phyloP scores from a whole-genome alignment of 1,140 invertebrate species.

The Papilio xuthus region DNA sequence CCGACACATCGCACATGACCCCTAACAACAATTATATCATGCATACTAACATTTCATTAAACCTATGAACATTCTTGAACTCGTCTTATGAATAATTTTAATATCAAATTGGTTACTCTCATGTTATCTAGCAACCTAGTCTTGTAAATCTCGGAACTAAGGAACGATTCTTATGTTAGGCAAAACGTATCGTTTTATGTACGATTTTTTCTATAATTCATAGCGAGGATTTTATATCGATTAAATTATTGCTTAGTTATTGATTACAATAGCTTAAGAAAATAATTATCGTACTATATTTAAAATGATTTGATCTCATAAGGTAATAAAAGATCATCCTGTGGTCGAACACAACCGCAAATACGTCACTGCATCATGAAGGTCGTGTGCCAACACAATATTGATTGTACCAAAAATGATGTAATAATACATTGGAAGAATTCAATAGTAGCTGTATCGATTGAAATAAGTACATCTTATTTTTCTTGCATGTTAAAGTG shows the following conservation, averaged over 20 bases:
- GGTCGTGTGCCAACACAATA: background rate
- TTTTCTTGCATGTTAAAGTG: background rate
- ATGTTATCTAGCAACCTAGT: no score
- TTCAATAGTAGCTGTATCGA: background rate
- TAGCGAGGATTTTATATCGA: no score
- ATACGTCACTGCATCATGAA: background rate
- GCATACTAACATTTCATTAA: constrained; percentile 10
- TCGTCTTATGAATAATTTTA: background rate
- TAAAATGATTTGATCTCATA: background rate
- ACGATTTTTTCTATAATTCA: no score
- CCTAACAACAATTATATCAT: constrained; percentile 18
- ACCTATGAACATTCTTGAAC: constrained; percentile 12
- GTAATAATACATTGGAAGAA: constrained; percentile 12
- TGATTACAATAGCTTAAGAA: no score
- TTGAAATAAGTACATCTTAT: background rate
- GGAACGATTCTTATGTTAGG: no score
- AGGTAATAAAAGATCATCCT: background rate
- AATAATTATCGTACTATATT: no score
- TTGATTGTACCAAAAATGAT: background rate
- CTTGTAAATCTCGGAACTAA: no score
- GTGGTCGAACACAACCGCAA: background rate
- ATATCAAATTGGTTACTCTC: background rate
- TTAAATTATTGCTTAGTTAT: no score
- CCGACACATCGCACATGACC: background rate
- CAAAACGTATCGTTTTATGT: no score